Evolutionary conservation across 2,888 invertebrate genomes (phyloP).

Genomic region (Autographa pulchrina): DNA sequence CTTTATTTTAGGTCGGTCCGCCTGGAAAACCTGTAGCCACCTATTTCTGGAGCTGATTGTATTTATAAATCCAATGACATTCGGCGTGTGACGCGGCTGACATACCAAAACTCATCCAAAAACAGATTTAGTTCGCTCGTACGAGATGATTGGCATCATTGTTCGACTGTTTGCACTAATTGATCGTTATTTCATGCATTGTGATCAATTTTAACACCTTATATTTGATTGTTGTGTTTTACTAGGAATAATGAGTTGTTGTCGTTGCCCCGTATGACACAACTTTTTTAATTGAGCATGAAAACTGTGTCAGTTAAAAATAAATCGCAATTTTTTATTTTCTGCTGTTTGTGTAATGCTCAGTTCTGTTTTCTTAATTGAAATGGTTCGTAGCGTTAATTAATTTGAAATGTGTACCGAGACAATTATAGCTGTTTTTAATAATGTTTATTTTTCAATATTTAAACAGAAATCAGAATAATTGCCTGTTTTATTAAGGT

Average conservation of each 20-base stretch:
- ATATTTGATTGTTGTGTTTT: constrained; percentile 22
- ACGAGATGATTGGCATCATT: constrained; percentile 86
- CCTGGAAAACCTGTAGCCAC: constrained; percentile 90
- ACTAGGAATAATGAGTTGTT: constrained; percentile 29
- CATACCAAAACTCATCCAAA: constrained; percentile 89
- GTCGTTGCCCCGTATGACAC: constrained; percentile 15
- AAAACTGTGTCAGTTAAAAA: neutral
- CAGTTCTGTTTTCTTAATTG: constrained; percentile 5
- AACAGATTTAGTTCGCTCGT: constrained; percentile 87
- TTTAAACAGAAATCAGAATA: no score
- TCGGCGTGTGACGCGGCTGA: constrained; percentile 87
- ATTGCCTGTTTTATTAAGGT: no score
- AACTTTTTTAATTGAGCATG: constrained; percentile 19
- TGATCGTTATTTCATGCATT: constrained; percentile 65
- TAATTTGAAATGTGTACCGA: neutral
- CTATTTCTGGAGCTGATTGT: constrained; percentile 90
- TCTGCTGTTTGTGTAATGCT: neutral
- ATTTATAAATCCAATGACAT: constrained; percentile 90
- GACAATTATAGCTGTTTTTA: neutral
- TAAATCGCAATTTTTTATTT: constrained; percentile 3
- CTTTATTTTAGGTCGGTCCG: constrained; percentile 89
- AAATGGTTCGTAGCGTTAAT: neutral
- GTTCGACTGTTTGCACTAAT: constrained; percentile 80
- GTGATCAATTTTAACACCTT: constrained; percentile 43
- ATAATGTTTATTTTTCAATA: neutral